Percentiles rank a stretch among this genome's conserved stretches.
These are phyloP conservation scores for Montipora foliosa DNA, from an alignment of 64 coral and sea anemone genomes.

Conservation along the genomic window DNA sequence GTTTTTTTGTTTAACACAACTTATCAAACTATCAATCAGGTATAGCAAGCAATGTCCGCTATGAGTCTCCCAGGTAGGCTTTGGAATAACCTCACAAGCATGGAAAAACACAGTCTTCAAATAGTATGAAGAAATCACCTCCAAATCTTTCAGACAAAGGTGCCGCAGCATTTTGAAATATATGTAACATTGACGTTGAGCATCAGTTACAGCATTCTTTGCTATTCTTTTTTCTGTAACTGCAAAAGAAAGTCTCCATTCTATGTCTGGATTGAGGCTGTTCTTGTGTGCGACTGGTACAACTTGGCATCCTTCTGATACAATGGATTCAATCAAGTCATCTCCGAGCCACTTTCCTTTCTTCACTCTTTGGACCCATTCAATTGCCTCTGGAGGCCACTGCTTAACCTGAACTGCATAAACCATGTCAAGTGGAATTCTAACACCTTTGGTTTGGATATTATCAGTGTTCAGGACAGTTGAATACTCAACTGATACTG, in stretches of 20 bases:
- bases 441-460: slow-evolving; percentile 65
- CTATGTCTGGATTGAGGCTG: slow-evolving; percentile 59
- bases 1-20: slow-evolving; percentile 40
- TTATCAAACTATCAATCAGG: slow-evolving; percentile 51
- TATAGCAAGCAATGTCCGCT: slow-evolving; percentile 63
- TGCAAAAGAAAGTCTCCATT: slow-evolving; percentile 69
- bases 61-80: slow-evolving; percentile 40
- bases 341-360: slow-evolving; percentile 45
- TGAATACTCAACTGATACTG: slow-evolving; percentile 63
- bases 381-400: slow-evolving; percentile 48
- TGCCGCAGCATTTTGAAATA: slow-evolving; percentile 57
- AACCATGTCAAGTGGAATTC: slow-evolving; percentile 61
- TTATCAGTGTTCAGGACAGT: slow-evolving; percentile 56
- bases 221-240: slow-evolving; percentile 58
- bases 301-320: slow-evolving; percentile 50
- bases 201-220: slow-evolving; percentile 52
- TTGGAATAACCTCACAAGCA: slow-evolving; percentile 61
- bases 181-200: slow-evolving; percentile 65
- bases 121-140: slow-evolving; percentile 63
- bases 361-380: slow-evolving; percentile 57
- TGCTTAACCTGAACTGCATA: slow-evolving; percentile 51
- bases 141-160: slow-evolving; percentile 64
- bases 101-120: slow-evolving; percentile 59
- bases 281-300: slow-evolving; percentile 64
- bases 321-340: slow-evolving; percentile 55